phyloP scores from a whole-genome alignment of 2,113 vertebrate species.

The Sarotherodon lohbergeri region DNA sequence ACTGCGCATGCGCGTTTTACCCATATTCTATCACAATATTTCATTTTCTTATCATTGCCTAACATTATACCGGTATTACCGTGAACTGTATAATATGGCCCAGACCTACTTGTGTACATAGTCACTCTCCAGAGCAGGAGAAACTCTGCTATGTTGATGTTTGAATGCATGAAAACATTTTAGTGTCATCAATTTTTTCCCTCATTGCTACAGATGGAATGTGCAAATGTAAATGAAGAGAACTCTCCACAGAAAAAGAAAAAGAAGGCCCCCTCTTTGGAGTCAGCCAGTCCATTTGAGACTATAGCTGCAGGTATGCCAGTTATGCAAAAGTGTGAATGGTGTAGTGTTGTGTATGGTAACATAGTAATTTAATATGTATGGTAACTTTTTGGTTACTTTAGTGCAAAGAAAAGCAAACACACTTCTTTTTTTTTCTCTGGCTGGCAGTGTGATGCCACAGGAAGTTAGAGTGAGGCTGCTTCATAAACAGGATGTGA shows the following conservation, averaged over 20 bases:
- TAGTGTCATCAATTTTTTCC: neutral
- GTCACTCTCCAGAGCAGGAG: neutral
- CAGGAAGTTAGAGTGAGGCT: neutral
- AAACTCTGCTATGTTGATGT: neutral
- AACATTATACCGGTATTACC: no score
- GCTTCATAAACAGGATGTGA: neutral
- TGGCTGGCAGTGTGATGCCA: neutral
- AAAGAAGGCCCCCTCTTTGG: neutral
- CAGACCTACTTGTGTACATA: neutral
- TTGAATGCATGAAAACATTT: neutral
- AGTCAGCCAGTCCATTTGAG: conserved; percentile 36
- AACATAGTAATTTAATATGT: no score
- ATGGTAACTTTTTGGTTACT: neutral
- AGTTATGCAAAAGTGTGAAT: neutral
- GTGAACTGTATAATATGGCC: no score
- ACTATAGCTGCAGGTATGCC: conserved; percentile 47
- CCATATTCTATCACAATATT: no score
- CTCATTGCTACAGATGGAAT: conserved; percentile 37
- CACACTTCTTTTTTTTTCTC: neutral
- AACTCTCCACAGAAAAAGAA: conserved; percentile 53
- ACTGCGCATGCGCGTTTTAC: no score
- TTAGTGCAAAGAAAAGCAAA: neutral
- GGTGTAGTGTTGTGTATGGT: neutral
- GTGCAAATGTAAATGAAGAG: neutral
- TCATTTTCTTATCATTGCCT: no score